Percentiles rank a stretch among this genome's conserved stretches.
These are phyloP conservation scores for Formica selysi DNA, from an alignment of 1,140 invertebrate species.

Conservation along the genomic window DNA sequence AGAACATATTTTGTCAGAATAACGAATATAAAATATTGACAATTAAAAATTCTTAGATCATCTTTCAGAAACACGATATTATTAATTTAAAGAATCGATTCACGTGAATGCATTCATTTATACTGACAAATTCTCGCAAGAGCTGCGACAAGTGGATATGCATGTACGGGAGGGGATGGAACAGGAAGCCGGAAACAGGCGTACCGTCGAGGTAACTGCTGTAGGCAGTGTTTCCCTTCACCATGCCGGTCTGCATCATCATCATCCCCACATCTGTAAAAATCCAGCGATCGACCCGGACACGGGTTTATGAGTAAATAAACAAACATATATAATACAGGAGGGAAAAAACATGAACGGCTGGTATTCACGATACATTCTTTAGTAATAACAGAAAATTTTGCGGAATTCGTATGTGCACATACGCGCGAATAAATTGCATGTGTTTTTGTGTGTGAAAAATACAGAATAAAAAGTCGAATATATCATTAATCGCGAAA, in stretches of 20 bases:
- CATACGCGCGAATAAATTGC: slow-evolving; percentile 25
- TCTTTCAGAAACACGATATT: background rate
- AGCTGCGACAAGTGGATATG: slow-evolving; percentile 40
- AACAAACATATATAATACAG: slow-evolving; percentile 5
- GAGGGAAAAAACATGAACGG: slow-evolving; percentile 15
- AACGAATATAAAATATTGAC: background rate
- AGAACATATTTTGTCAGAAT: slow-evolving; percentile 57
- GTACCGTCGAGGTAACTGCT: slow-evolving; percentile 93
- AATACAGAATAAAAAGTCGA: background rate
- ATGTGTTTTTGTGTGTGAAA: background rate
- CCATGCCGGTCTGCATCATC: slow-evolving; percentile 97
- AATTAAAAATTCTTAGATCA: background rate
- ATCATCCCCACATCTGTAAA: slow-evolving; percentile 98
- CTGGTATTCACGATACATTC: background rate
- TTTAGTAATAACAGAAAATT: slow-evolving; percentile 36
- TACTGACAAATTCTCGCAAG: slow-evolving; percentile 61
- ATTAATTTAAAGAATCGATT: background rate
- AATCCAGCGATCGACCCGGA: slow-evolving; percentile 86
- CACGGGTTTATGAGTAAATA: slow-evolving; percentile 63
- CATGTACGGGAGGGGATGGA: slow-evolving; percentile 68
- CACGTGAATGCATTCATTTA: slow-evolving; percentile 3
- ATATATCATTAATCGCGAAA: background rate
- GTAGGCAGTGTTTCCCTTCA: slow-evolving; percentile 94
- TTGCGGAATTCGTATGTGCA: slow-evolving; percentile 52
- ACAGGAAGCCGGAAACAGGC: slow-evolving; percentile 83